phyloP scores from a whole-genome alignment of 1,140 invertebrate genomes.

The Copidosoma floridanum region DNA sequence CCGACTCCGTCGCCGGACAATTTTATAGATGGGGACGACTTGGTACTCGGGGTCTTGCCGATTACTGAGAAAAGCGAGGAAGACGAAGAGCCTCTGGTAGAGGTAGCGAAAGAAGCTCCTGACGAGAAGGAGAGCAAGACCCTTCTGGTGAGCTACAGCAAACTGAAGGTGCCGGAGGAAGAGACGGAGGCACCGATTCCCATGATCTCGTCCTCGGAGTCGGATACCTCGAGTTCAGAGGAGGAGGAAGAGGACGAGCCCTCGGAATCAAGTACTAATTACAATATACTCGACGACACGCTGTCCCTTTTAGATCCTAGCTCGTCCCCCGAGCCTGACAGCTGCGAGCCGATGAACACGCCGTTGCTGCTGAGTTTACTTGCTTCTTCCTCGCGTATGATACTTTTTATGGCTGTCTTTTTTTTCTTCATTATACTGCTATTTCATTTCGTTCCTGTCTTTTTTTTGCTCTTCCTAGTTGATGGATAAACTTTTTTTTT shows the following conservation, averaged over 20 bases:
- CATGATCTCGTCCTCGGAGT: slow-evolving; percentile 47
- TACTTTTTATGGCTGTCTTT: no score
- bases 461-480: no score
- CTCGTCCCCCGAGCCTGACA: slow-evolving; percentile 14
- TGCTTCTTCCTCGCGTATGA: slow-evolving; percentile 22
- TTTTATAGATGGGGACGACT: slow-evolving; percentile 29
- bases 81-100: no score
- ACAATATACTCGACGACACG: slow-evolving; percentile 44
- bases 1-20: slow-evolving; percentile 41
- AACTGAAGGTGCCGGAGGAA: background rate
- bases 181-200: slow-evolving; percentile 22
- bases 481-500: no score
- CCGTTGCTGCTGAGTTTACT: background rate
- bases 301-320: slow-evolving; percentile 32
- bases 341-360: background rate
- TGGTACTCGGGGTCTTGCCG: background rate
- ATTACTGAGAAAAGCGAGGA: background rate
- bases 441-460: no score
- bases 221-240: slow-evolving; percentile 42
- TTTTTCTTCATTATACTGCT: no score
- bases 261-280: slow-evolving; percentile 48
- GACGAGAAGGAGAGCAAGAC: background rate
- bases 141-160: background rate
- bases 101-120: background rate
- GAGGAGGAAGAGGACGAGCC: slow-evolving; percentile 35